Evolutionary conservation across 2,888 invertebrate species (phyloP).

Genomic region (Drosophila ochracea): DNA sequence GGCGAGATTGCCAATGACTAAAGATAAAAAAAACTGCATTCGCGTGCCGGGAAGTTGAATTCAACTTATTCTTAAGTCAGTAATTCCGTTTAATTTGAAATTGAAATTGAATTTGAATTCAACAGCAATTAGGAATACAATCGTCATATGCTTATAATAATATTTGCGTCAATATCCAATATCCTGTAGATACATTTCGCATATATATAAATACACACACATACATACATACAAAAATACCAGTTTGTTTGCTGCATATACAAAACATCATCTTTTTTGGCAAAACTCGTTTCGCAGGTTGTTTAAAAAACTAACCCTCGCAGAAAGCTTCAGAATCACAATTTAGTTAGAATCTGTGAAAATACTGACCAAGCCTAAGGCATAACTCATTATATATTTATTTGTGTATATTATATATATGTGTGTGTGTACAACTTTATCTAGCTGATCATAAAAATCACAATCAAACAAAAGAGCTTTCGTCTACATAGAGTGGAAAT

Average conservation of each 20-base stretch:
- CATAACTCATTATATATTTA: constrained; percentile 55
- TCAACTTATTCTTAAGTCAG: not conserved
- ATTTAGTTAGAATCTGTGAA: constrained; percentile 37
- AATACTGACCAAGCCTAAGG: constrained; percentile 83
- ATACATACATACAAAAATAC: constrained; percentile 22
- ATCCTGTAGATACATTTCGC: constrained; percentile 47
- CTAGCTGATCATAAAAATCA: constrained; percentile 11
- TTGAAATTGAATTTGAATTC: constrained; percentile 9
- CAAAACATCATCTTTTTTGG: constrained; percentile 38
- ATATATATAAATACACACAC: not conserved
- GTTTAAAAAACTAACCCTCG: constrained; percentile 15
- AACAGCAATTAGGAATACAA: constrained; percentile 2
- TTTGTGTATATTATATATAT: not conserved
- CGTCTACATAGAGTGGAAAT: constrained; percentile 30
- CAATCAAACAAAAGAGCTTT: constrained; percentile 1
- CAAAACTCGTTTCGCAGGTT: constrained; percentile 72
- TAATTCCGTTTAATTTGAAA: not conserved
- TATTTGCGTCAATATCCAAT: constrained; percentile 21
- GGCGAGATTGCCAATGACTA: constrained; percentile 6
- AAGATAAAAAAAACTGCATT: not conserved
- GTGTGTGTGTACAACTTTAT: not conserved
- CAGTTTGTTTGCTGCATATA: constrained; percentile 37
- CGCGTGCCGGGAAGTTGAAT: constrained; percentile 2
- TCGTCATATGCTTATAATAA: constrained; percentile 6
- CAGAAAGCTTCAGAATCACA: constrained; percentile 7